Percentiles rank a stretch among this genome's conserved stretches.
Evolutionary conservation across 2,113 vertebrate species (phyloP).

Genomic region (Pseudorasbora parva): DNA sequence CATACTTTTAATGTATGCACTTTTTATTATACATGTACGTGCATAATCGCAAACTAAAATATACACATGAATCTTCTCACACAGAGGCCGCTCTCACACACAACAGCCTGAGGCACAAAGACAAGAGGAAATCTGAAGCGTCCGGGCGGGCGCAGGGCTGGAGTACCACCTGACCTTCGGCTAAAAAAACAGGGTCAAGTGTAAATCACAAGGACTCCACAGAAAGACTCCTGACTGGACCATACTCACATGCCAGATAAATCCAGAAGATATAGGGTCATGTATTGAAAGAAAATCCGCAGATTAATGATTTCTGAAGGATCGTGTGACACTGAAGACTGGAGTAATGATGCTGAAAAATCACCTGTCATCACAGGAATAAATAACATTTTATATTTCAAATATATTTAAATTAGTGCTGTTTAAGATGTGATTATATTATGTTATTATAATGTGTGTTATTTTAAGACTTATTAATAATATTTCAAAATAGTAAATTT

Average conservation of each 20-base stretch:
- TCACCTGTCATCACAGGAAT: background rate
- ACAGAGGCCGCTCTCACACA: conserved; percentile 24
- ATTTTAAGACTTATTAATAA: too few relatives aligned
- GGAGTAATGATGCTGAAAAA: background rate
- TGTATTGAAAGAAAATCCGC: background rate
- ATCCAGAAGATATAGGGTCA: background rate
- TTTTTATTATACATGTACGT: background rate
- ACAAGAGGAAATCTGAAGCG: conserved; percentile 63
- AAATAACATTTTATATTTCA: background rate
- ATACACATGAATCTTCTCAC: conserved; percentile 41
- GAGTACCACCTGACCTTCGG: conserved; percentile 62
- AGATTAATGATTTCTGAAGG: background rate
- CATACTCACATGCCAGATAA: conserved; percentile 6
- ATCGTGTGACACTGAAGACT: background rate
- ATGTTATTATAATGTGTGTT: too few relatives aligned
- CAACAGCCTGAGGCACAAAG: conserved; percentile 34
- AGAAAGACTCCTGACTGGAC: conserved; percentile 50
- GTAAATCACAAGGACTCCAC: conserved; percentile 67
- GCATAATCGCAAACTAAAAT: conserved; percentile 2
- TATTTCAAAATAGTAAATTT: too few relatives aligned
- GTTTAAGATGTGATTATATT: too few relatives aligned
- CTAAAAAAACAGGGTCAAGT: conserved; percentile 72
- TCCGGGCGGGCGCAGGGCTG: background rate
- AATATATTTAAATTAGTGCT: background rate
- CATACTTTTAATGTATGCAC: background rate